Evolutionary conservation across 2,113 vertebrate genomes (phyloP).

Genomic region (Scortum barcoo): DNA sequence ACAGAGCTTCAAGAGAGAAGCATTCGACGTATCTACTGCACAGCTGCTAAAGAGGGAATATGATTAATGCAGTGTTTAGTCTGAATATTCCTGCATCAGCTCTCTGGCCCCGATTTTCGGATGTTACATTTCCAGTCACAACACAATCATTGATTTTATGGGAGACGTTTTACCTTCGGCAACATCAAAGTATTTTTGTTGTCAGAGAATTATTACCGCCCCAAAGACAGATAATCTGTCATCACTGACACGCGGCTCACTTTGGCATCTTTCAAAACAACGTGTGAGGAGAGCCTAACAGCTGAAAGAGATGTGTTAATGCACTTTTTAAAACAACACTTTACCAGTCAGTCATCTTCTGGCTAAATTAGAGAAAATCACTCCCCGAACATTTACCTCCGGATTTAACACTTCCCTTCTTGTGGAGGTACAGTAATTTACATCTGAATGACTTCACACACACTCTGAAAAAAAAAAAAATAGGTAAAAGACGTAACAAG

Average conservation of each 20-base stretch:
- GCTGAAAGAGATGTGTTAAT: slow-evolving; percentile 23
- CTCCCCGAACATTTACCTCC: background rate
- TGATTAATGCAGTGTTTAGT: slow-evolving; percentile 2
- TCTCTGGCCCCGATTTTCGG: background rate
- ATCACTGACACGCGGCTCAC: background rate
- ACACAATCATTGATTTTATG: background rate
- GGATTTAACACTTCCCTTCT: slow-evolving; percentile 18
- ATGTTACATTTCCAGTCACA: background rate
- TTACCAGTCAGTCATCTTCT: background rate
- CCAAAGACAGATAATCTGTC: background rate
- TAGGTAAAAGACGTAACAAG: slow-evolving; percentile 27
- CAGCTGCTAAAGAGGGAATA: background rate
- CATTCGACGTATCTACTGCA: background rate
- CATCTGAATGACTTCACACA: slow-evolving; percentile 31
- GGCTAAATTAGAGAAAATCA: slow-evolving; percentile 41
- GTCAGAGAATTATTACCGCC: slow-evolving; percentile 2
- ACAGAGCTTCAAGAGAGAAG: background rate
- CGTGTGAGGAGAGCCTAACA: background rate
- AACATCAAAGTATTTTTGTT: background rate
- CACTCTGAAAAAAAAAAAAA: slow-evolving; percentile 20
- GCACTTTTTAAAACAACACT: slow-evolving; percentile 18
- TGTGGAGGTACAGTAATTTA: slow-evolving; percentile 31
- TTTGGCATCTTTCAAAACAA: slow-evolving; percentile 20
- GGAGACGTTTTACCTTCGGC: slow-evolving; percentile 1
- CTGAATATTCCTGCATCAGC: background rate